Conservation (phyloP, 23 tunicate species). For the Botrylloides violaceus region DNA sequence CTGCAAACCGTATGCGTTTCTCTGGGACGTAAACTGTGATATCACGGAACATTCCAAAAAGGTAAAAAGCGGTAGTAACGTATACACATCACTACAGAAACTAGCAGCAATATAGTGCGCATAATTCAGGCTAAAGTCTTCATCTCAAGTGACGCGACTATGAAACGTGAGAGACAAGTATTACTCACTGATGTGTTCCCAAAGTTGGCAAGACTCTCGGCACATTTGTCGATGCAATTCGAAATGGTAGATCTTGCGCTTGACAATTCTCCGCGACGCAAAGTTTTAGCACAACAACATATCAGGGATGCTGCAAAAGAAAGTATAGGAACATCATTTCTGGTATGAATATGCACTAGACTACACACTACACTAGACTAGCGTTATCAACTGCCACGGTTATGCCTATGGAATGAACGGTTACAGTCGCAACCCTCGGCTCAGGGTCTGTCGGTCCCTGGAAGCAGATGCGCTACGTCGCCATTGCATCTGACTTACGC, state of each 20-base stretch:
- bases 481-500: too few relatives aligned
- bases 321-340: conserved; percentile 11
- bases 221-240: background rate
- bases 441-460: too few relatives aligned
- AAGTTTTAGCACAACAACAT: background rate
- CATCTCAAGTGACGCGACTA: conserved; percentile 4
- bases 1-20: background rate
- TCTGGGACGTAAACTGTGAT: background rate
- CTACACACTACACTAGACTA: too few relatives aligned
- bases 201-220: background rate
- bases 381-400: too few relatives aligned
- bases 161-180: background rate
- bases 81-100: too few relatives aligned
- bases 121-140: conserved; percentile 8
- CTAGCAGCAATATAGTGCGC: too few relatives aligned
- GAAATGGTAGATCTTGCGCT: conserved; percentile 4
- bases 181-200: conserved; percentile 9
- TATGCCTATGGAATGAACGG: too few relatives aligned
- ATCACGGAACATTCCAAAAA: background rate
- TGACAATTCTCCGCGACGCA: background rate
- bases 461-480: too few relatives aligned
- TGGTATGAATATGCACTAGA: too few relatives aligned
- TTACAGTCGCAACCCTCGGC: too few relatives aligned
- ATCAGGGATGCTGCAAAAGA: background rate
- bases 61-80: too few relatives aligned